phyloP scores from a whole-genome alignment of 2,888 invertebrate species.

The Lordiphosa fenestrarum region DNA sequence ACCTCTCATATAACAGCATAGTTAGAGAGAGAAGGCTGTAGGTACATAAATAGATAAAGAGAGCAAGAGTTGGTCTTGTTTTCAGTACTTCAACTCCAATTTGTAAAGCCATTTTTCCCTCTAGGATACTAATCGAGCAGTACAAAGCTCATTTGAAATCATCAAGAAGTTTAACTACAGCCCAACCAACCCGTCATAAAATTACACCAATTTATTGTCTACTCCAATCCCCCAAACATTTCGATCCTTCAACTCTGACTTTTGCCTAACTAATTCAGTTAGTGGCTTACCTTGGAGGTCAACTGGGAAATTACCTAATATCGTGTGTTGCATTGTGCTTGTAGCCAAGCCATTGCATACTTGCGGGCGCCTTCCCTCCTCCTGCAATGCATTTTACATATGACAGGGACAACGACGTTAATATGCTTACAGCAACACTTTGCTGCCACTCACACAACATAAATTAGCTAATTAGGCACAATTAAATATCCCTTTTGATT shows the following conservation, averaged over 20 bases:
- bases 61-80: too few species aligned
- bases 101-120: too few species aligned
- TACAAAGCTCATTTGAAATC: too few species aligned
- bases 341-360: slow-evolving; percentile 32
- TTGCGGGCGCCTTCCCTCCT: slow-evolving; percentile 22
- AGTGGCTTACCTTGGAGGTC: slow-evolving; percentile 12
- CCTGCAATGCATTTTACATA: slow-evolving; percentile 28
- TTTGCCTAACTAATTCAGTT: slow-evolving; percentile 15
- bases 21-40: too few species aligned
- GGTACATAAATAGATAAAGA: too few species aligned
- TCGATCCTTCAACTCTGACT: slow-evolving; percentile 1
- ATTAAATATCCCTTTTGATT: slow-evolving; percentile 73
- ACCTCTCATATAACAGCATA: too few species aligned
- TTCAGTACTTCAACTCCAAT: too few species aligned
- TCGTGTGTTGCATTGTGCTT: slow-evolving; percentile 4
- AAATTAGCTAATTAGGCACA: slow-evolving; percentile 73
- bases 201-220: too few species aligned
- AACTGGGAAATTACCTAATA: slow-evolving; percentile 30
- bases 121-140: too few species aligned
- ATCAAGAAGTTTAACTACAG: too few species aligned
- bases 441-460: slow-evolving; percentile 58
- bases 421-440: slow-evolving; percentile 65
- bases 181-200: too few species aligned
- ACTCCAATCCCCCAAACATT: slow-evolving; percentile 10
- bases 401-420: slow-evolving; percentile 32